A percentile compares a stretch with the other conserved stretches of the same genome.
Evolutionary conservation across 2,797 vertebrate species (phyloP).

Genomic region (Acipenser oxyrinchus): DNA sequence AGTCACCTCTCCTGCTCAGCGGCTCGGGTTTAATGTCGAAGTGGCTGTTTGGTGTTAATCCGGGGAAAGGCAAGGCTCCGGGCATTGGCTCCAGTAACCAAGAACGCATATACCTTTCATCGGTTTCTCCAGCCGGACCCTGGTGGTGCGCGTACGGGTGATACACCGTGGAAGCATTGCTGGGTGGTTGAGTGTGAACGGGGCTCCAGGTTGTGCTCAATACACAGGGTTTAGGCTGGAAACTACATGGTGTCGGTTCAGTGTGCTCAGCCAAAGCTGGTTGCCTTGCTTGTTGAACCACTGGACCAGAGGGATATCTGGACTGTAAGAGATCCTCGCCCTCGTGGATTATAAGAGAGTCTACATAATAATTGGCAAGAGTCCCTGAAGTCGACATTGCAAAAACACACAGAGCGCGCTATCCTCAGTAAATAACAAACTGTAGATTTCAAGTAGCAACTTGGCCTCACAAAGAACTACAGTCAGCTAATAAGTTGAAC

Average conservation of each 20-base stretch:
- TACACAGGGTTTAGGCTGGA: conserved; percentile 85
- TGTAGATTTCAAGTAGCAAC: conserved; percentile 88
- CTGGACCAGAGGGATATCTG: conserved; percentile 72
- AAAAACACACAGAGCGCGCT: conserved; percentile 21
- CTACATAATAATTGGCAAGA: conserved; percentile 80
- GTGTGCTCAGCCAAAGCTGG: conserved; percentile 78
- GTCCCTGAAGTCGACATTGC: conserved; percentile 85
- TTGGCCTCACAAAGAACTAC: conserved; percentile 84
- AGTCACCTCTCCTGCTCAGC: conserved; percentile 77
- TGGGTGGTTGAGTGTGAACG: conserved; percentile 68
- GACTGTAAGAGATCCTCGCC: conserved; percentile 79
- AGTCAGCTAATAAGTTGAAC: conserved; percentile 88
- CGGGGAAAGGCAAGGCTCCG: conserved; percentile 83
- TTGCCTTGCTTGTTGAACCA: conserved; percentile 74
- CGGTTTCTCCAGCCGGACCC: conserved; percentile 72
- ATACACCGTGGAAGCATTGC: conserved; percentile 65
- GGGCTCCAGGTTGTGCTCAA: conserved; percentile 86
- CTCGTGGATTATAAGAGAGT: conserved; percentile 80
- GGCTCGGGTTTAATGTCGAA: conserved; percentile 94
- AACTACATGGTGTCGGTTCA: conserved; percentile 81
- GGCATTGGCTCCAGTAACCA: conserved; percentile 88
- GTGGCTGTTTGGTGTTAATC: conserved; percentile 82
- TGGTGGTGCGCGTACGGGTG: conserved; percentile 83
- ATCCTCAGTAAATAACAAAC: conserved; percentile 86
- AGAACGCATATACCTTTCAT: conserved; percentile 90